Evolutionary conservation across 1,140 invertebrate genomes (phyloP).

Genomic region (Macrobrachium nipponense): DNA sequence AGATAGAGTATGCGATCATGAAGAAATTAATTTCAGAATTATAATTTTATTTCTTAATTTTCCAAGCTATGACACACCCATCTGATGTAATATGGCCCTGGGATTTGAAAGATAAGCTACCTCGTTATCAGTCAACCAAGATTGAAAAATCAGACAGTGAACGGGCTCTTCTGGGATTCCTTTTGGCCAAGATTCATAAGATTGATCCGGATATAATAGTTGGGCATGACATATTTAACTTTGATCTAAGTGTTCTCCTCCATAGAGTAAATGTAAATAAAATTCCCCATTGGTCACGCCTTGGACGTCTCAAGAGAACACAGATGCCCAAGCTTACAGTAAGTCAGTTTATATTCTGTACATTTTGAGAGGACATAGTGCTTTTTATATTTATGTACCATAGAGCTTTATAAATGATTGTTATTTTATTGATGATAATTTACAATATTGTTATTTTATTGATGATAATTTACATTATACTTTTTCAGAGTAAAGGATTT

Average conservation of each 20-base stretch:
- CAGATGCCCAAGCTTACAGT: conserved; percentile 68
- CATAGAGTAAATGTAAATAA: conserved; percentile 81
- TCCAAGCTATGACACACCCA: conserved; percentile 84
- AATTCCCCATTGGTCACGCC: conserved; percentile 89
- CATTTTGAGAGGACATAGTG: not conserved
- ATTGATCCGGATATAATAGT: conserved; percentile 94
- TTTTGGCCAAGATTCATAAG: conserved; percentile 85
- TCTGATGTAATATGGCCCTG: conserved; percentile 83
- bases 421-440: conserved; percentile 69
- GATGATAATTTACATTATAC: conserved; percentile 43
- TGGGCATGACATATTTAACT: conserved; percentile 90
- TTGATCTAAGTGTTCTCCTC: conserved; percentile 89
- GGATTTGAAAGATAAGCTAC: conserved; percentile 76
- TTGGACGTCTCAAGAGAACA: conserved; percentile 85
- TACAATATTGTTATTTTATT: too few species aligned
- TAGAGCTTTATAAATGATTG: conserved; percentile 5
- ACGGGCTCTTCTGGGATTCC: conserved; percentile 82
- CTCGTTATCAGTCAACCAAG: conserved; percentile 78
- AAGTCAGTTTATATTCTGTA: conserved; percentile 67
- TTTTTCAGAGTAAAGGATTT: conserved; percentile 68
- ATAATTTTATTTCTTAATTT: conserved; percentile 63
- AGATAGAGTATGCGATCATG: not conserved
- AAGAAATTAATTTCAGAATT: not conserved
- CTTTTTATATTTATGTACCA: not conserved
- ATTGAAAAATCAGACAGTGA: conserved; percentile 86